These are phyloP conservation scores for Sminthurides aquaticus DNA, from an alignment of 2,888 invertebrate species.

Conservation along the genomic window DNA sequence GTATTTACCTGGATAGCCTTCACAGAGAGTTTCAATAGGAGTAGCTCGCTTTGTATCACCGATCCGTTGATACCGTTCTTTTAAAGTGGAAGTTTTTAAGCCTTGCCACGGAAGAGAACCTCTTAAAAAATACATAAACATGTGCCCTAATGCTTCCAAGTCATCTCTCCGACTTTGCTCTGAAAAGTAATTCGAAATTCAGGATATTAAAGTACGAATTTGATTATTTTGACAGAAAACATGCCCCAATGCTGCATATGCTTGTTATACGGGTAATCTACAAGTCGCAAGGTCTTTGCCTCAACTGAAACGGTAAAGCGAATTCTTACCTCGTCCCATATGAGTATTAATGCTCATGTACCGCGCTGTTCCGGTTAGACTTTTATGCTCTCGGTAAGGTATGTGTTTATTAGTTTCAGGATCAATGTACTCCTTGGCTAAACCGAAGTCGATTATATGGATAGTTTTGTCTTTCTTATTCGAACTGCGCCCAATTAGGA, in stretches of 20 bases:
- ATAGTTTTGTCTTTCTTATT: constrained; percentile 97
- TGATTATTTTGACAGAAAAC: neutral
- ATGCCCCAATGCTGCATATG: no score
- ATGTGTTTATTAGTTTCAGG: constrained; percentile 99
- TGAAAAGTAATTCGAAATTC: constrained; percentile 48
- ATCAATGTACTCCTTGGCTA: constrained; percentile 99
- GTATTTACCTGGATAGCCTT: constrained; percentile 58
- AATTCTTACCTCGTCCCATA: constrained; percentile 82
- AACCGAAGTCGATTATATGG: constrained; percentile 99
- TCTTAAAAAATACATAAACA: constrained; percentile 99
- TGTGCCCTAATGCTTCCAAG: constrained; percentile 98
- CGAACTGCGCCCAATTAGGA: constrained; percentile 95
- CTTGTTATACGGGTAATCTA: no score
- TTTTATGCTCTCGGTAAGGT: constrained; percentile 99
- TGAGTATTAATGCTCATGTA: constrained; percentile 99
- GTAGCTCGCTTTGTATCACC: constrained; percentile 99
- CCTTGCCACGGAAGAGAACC: constrained; percentile 99
- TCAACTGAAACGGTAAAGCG: neutral
- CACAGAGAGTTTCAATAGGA: constrained; percentile 82
- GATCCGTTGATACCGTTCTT: constrained; percentile 99
- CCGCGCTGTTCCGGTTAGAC: constrained; percentile 97
- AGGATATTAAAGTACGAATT: neutral
- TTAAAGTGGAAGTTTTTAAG: constrained; percentile 97
- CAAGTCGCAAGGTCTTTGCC: neutral
- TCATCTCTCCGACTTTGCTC: constrained; percentile 99